Conservation (phyloP, 2,797 vertebrate species). For the Erpetoichthys calabaricus region DNA sequence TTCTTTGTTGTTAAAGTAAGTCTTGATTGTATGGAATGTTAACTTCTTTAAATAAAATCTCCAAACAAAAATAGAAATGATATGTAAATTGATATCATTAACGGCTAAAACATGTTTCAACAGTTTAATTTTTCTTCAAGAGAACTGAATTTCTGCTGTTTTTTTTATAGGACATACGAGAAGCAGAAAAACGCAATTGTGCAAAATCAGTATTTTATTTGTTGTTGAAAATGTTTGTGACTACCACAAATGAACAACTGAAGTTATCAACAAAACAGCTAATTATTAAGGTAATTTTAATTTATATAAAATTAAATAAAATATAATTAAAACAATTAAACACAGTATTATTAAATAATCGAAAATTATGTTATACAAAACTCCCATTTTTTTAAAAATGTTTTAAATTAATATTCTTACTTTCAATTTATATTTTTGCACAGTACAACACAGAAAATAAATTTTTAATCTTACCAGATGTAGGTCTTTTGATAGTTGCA, state of each 20-base stretch:
- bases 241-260: constrained; percentile 54
- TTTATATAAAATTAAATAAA: background rate
- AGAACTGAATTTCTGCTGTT: background rate
- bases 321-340: background rate
- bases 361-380: too few species aligned
- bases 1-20: too few species aligned
- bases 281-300: constrained; percentile 67
- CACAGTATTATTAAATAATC: too few species aligned
- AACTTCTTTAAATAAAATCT: too few species aligned
- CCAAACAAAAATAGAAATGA: background rate
- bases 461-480: too few species aligned
- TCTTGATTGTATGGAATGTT: too few species aligned
- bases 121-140: background rate
- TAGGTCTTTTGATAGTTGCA: too few species aligned
- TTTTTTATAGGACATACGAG: constrained; percentile 50
- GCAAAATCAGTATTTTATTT: constrained; percentile 82
- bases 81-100: background rate
- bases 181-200: constrained; percentile 41
- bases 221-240: constrained; percentile 86
- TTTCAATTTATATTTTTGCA: too few species aligned
- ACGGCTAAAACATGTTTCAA: background rate
- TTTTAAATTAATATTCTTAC: too few species aligned
- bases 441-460: too few species aligned
- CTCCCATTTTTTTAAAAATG: too few species aligned
- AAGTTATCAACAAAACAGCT: constrained; percentile 65